Base-by-base conservation (phyloP, 2,888 invertebrate species). In the Emmelina monodactyla region DNA sequence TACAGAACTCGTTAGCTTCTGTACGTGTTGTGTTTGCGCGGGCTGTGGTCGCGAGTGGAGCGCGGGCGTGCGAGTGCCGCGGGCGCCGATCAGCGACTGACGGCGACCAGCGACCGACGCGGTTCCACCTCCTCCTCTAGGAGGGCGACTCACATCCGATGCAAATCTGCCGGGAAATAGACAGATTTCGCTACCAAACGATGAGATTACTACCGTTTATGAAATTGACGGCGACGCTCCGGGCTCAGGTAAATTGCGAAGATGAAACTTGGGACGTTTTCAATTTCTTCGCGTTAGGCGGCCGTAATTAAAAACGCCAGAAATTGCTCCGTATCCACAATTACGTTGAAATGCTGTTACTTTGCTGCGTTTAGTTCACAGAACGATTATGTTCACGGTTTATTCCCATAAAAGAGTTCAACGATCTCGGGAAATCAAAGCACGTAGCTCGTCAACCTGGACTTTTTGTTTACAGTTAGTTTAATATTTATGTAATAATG, bases 11-110 rank as follows among this genome's bases (percentile, higher is more conserved):
- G n/a, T n/a, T n/a, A n/a, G n/a, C n/a, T n/a, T n/a, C n/a, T n/a
- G 25, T 25, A n/a, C 11, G 25, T 4, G 4, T 4, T 7, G 25
- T 14, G 22, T 22, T 14, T 13, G 7, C n/a, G 14, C 11, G 33
- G 12, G 15, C 11, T 10, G 7, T n/a, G 11, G 29, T 12, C 12
- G 16, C n/a, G 31, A 32, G 25, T 46, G 60, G 69, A 53, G 54
- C 70, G 75, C 71, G 71, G 67, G 72, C 63, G 59, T 60, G 53
- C 64, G 57, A 71, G 70, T 70, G 66, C 57, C 58, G 55, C 37
- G 39, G 36, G 34, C 42, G 37, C 31, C 37, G 38, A 41, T 32
- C 40, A 40, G 34, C 37, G 32, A 10, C 32, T 30, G 32, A 14
- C 28, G 29, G 32, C 29, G 11, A 12, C 31, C 16, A 31, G 22